phyloP scores from a whole-genome alignment of 53 echinoderm and acorn worm genomes.

The Henricia sp. region DNA sequence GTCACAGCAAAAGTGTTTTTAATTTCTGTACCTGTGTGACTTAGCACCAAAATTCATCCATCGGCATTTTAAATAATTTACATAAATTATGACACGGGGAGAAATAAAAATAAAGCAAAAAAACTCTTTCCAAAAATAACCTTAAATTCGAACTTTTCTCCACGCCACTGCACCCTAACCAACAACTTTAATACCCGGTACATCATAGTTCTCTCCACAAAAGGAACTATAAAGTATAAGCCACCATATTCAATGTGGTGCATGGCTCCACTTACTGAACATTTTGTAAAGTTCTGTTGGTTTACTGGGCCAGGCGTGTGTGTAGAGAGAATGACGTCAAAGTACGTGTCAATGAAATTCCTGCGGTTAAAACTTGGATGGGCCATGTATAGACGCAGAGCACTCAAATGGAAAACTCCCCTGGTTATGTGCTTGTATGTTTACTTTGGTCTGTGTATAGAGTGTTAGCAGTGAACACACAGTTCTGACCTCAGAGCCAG shows the following conservation, averaged over 20 bases:
- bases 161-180: too few relatives aligned
- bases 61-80: neutral
- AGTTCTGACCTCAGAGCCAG: neutral
- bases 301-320: neutral
- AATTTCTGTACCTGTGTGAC: neutral
- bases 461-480: neutral
- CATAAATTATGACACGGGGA: neutral
- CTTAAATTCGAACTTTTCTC: too few relatives aligned
- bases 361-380: conserved; percentile 18
- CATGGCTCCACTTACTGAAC: too few relatives aligned
- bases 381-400: conserved; percentile 28
- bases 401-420: neutral
- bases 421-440: neutral
- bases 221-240: too few relatives aligned
- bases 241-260: too few relatives aligned
- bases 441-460: neutral
- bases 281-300: conserved; percentile 38
- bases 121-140: conserved; percentile 33
- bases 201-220: too few relatives aligned
- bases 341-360: conserved; percentile 46
- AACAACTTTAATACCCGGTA: too few relatives aligned
- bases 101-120: neutral
- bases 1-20: neutral
- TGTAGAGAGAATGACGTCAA: conserved; percentile 52
- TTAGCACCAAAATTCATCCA: neutral